Conservation (phyloP, 2,888 invertebrate genomes). For the Habroteleia sp. region DNA sequence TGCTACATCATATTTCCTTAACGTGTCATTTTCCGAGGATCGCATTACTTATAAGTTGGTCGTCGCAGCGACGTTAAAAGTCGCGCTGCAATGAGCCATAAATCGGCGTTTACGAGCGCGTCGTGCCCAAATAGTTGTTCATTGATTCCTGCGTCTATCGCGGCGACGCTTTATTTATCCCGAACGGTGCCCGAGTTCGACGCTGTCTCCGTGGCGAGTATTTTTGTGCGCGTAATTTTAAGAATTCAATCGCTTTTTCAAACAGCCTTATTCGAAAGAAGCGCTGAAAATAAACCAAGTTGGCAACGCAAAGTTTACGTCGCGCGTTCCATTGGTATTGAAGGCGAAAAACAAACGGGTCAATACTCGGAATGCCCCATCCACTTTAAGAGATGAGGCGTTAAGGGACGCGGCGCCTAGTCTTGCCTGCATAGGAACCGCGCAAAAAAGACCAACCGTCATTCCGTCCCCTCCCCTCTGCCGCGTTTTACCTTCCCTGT, state of each 20-base stretch:
- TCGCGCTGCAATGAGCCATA: too few relatives aligned
- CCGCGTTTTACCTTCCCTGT: constrained; percentile 1
- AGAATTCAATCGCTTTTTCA: constrained; percentile 8
- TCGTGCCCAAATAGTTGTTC: background rate
- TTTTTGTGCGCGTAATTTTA: too few relatives aligned
- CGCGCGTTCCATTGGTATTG: constrained; percentile 24
- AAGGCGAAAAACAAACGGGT: constrained; percentile 74
- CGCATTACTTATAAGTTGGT: too few relatives aligned
- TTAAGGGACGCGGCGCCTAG: constrained; percentile 70
- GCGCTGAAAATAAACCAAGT: constrained; percentile 21
- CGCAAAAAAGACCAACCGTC: constrained; percentile 58
- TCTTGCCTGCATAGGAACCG: constrained; percentile 62
- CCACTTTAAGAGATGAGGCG: constrained; percentile 75
- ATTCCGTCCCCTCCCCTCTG: too few relatives aligned
- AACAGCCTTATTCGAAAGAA: constrained; percentile 6
- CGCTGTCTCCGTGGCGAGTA: background rate
- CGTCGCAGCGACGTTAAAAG: too few relatives aligned
- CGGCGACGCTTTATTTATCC: background rate
- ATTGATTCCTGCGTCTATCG: background rate
- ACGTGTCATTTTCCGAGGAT: too few relatives aligned
- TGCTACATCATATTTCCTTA: too few relatives aligned
- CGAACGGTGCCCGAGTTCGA: background rate
- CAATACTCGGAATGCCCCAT: constrained; percentile 78
- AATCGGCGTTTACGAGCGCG: too few relatives aligned
- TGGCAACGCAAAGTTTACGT: constrained; percentile 19